phyloP scores from a whole-genome alignment of 2,797 vertebrate genomes.

The Neosilurus mollespiculum region DNA sequence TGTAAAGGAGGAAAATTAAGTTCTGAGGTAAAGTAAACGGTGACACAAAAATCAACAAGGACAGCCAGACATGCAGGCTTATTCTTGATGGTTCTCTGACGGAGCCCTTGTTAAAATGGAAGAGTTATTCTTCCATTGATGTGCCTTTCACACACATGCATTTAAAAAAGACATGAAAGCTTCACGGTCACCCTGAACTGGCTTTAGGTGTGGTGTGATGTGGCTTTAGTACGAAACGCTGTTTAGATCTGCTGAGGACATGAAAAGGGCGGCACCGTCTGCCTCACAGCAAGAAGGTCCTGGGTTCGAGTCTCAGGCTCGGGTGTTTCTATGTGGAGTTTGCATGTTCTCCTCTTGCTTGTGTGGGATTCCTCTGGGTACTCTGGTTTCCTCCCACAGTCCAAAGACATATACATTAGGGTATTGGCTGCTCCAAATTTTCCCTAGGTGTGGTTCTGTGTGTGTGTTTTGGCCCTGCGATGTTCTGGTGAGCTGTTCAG shows the following conservation, averaged over 20 bases:
- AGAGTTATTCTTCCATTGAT: background rate
- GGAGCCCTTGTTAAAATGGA: background rate
- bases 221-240: background rate
- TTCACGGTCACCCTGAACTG: background rate
- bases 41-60: background rate
- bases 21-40: background rate
- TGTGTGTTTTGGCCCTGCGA: too few species aligned
- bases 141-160: background rate
- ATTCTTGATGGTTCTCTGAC: background rate
- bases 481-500: too few species aligned
- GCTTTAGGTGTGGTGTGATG: background rate
- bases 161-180: background rate
- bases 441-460: too few species aligned
- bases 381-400: too few species aligned
- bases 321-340: too few species aligned
- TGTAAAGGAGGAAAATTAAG: background rate
- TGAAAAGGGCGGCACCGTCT: background rate
- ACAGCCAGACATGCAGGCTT: background rate
- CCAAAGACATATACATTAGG: too few species aligned
- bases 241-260: background rate
- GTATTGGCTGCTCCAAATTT: too few species aligned
- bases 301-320: too few species aligned
- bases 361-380: too few species aligned
- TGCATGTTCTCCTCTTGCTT: too few species aligned
- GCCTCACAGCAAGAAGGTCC: too few species aligned